Percentiles rank a stretch among this genome's conserved stretches.
Evolutionary conservation across 92 coral and sea anemone species (phyloP).

Genomic region (Epizoanthus stellaris): DNA sequence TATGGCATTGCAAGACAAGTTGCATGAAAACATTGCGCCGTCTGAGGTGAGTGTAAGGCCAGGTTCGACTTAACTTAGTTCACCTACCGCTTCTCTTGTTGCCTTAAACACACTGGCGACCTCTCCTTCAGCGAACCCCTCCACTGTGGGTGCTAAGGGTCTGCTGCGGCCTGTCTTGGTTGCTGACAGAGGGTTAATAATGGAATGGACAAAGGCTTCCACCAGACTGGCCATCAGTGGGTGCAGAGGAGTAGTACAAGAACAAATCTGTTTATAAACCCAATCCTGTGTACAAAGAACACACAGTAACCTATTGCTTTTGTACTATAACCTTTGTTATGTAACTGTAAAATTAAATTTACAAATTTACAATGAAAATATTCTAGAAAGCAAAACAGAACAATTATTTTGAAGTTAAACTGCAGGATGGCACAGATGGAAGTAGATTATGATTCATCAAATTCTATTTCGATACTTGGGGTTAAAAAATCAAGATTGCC

Average conservation of each 20-base stretch:
- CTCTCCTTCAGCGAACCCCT: conserved; percentile 89
- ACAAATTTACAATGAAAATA: too few relatives aligned
- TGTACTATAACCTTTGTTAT: too few relatives aligned
- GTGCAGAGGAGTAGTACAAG: conserved; percentile 87
- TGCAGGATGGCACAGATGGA: too few relatives aligned
- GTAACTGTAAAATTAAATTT: too few relatives aligned
- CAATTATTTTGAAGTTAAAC: too few relatives aligned
- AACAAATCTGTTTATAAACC: conserved; percentile 88
- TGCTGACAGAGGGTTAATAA: conserved; percentile 82
- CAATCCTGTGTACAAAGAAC: conserved; percentile 71
- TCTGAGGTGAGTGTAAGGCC: background rate
- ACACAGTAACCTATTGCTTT: background rate
- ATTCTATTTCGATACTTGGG: too few relatives aligned
- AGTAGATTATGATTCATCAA: too few relatives aligned
- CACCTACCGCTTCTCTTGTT: conserved; percentile 31
- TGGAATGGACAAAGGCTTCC: conserved; percentile 89
- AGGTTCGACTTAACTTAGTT: background rate
- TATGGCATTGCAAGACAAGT: too few relatives aligned
- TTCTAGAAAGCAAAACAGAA: too few relatives aligned
- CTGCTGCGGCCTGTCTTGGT: conserved; percentile 59
- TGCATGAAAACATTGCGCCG: too few relatives aligned
- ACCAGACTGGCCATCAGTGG: conserved; percentile 83
- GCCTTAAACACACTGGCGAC: conserved; percentile 81
- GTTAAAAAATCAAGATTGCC: too few relatives aligned
- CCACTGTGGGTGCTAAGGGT: conserved; percentile 63